Percentiles rank a stretch among this genome's conserved stretches.
These are phyloP conservation scores for Pipistrellus kuhlii DNA, from an alignment of 2,797 vertebrate genomes.

Conservation along the genomic window DNA sequence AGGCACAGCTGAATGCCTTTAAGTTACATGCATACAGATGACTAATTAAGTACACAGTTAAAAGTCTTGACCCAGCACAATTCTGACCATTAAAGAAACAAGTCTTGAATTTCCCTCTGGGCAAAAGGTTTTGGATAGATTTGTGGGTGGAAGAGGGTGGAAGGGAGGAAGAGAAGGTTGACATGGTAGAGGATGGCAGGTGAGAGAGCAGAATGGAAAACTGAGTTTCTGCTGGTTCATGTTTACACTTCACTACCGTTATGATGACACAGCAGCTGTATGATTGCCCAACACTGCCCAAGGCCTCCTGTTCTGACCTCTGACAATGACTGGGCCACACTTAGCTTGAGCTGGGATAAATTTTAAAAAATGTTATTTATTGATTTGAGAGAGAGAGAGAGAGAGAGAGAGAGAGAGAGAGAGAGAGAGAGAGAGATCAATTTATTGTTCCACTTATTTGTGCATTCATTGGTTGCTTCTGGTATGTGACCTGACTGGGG, in stretches of 20 bases:
- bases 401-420: neutral
- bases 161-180: neutral
- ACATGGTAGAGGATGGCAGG: neutral
- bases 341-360: neutral
- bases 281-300: neutral
- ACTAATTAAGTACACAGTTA: constrained; percentile 89
- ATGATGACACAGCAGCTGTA: neutral
- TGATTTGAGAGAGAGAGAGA: neutral
- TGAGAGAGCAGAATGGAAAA: neutral
- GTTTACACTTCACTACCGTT: neutral
- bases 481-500: neutral
- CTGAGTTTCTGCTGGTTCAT: neutral
- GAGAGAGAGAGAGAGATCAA: neutral
- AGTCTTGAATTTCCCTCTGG: constrained; percentile 83
- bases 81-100: constrained; percentile 87
- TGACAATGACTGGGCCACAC: neutral
- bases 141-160: constrained; percentile 56
- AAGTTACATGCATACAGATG: constrained; percentile 89
- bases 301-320: neutral
- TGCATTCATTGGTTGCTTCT: neutral
- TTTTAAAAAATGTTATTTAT: neutral
- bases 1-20: constrained; percentile 87
- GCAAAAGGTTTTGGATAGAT: constrained; percentile 83
- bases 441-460: neutral
- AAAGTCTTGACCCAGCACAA: constrained; percentile 87